These are phyloP conservation scores for Sinodicranocentrus sp. DNA, from an alignment of 2,888 invertebrate species.

Conservation along the genomic window DNA sequence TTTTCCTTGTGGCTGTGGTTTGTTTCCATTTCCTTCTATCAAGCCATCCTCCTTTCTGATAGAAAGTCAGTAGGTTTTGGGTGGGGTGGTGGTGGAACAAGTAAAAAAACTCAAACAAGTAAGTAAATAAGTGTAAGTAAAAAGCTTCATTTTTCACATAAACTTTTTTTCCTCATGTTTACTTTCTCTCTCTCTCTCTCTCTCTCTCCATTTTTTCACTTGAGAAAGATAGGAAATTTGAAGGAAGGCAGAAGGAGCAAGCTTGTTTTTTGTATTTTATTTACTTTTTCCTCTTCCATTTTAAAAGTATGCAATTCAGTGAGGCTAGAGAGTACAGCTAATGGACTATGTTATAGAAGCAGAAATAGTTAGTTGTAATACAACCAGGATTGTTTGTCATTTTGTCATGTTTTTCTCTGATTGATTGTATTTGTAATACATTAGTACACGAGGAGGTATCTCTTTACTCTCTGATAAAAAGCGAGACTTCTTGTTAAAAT, in stretches of 20 bases:
- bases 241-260: neutral
- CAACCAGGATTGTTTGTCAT: constrained; percentile 23
- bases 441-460: neutral
- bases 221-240: constrained; percentile 26
- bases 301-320: neutral
- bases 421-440: constrained; percentile 26
- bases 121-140: constrained; percentile 50
- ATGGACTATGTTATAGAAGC: constrained; percentile 4
- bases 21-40: neutral
- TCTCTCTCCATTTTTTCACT: neutral
- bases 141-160: constrained; percentile 48
- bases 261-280: neutral
- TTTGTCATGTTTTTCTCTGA: constrained; percentile 35
- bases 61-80: constrained; percentile 13
- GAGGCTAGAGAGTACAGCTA: neutral
- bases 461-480: neutral
- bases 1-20: constrained; percentile 14
- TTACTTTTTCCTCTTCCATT: constrained; percentile 31
- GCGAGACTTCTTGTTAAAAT: neutral
- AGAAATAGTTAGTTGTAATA: neutral
- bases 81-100: neutral
- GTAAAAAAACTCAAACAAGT: constrained; percentile 45
- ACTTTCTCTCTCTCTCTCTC: constrained; percentile 3
- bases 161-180: constrained; percentile 40
- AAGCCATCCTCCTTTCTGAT: neutral